phyloP scores from a whole-genome alignment of 2,888 invertebrate genomes.

The Polia nebulosa region DNA sequence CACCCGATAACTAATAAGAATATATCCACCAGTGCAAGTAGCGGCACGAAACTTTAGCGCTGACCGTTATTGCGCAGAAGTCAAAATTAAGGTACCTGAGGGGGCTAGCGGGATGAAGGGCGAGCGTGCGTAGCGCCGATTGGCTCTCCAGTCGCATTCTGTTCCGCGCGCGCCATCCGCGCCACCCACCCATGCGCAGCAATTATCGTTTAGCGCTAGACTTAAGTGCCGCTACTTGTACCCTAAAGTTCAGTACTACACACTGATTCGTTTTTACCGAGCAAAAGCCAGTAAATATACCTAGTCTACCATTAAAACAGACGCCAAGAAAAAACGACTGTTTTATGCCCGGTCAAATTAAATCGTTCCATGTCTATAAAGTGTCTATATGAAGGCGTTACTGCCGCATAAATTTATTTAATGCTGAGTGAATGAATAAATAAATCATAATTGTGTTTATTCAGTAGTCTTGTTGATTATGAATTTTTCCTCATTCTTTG shows the following conservation, averaged over 20 bases:
- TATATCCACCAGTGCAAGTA: too few relatives aligned
- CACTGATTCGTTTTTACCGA: not conserved
- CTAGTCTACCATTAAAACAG: slow-evolving; percentile 15
- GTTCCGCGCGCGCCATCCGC: too few relatives aligned
- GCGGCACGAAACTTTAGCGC: too few relatives aligned
- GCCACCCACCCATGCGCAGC: too few relatives aligned
- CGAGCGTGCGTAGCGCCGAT: too few relatives aligned
- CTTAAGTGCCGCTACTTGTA: too few relatives aligned
- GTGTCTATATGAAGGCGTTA: slow-evolving; percentile 41
- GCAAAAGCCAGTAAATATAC: slow-evolving; percentile 4
- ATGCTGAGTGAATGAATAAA: slow-evolving; percentile 51
- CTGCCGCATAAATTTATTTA: slow-evolving; percentile 54
- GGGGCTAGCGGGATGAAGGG: too few relatives aligned
- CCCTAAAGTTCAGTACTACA: not conserved
- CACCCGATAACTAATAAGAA: too few relatives aligned
- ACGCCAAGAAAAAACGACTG: not conserved
- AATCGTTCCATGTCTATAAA: slow-evolving; percentile 46
- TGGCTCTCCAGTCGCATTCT: too few relatives aligned
- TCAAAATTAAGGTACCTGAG: too few relatives aligned
- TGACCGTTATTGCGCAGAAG: too few relatives aligned
- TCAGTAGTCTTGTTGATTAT: slow-evolving; percentile 16
- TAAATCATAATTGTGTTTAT: slow-evolving; percentile 42
- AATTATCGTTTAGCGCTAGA: too few relatives aligned
- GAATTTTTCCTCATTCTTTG: slow-evolving; percentile 12
- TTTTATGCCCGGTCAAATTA: slow-evolving; percentile 35